Evolutionary conservation across 2,797 vertebrate genomes (phyloP).

Genomic region (Pseudotriccus pelzelni): DNA sequence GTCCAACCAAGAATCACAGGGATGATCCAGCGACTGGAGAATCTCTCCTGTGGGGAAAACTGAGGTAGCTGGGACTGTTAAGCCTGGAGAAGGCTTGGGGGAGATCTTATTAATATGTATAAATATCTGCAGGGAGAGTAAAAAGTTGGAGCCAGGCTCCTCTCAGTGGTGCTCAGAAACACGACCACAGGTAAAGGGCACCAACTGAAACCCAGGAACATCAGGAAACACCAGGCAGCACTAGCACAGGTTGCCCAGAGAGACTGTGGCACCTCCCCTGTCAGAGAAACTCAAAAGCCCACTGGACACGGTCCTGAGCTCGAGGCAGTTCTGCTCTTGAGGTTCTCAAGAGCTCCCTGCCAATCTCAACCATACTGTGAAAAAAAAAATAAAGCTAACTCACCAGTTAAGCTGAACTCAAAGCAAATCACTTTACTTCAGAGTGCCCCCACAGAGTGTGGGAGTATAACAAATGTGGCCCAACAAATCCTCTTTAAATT

Average conservation of each 20-base stretch:
- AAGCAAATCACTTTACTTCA: background rate
- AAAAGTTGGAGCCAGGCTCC: background rate
- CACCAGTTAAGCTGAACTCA: background rate
- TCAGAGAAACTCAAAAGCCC: background rate
- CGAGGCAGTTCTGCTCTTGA: background rate
- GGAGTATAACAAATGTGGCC: background rate
- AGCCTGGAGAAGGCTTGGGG: background rate
- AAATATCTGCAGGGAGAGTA: background rate
- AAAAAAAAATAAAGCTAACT: background rate
- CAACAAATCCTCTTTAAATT: slow-evolving; percentile 40
- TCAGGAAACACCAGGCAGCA: background rate
- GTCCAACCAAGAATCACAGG: background rate
- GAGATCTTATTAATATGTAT: background rate
- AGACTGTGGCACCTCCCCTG: background rate
- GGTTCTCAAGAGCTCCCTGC: background rate
- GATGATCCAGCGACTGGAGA: background rate
- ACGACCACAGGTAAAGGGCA: background rate
- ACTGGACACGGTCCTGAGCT: background rate
- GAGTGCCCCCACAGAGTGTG: background rate
- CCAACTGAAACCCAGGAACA: background rate
- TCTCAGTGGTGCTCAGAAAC: background rate
- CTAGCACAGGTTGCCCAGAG: background rate
- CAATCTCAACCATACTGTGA: background rate
- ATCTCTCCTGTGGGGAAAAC: background rate
- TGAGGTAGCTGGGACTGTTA: background rate